phyloP scores from a whole-genome alignment of 2,113 vertebrate species.

The Oncorhynchus nerka region DNA sequence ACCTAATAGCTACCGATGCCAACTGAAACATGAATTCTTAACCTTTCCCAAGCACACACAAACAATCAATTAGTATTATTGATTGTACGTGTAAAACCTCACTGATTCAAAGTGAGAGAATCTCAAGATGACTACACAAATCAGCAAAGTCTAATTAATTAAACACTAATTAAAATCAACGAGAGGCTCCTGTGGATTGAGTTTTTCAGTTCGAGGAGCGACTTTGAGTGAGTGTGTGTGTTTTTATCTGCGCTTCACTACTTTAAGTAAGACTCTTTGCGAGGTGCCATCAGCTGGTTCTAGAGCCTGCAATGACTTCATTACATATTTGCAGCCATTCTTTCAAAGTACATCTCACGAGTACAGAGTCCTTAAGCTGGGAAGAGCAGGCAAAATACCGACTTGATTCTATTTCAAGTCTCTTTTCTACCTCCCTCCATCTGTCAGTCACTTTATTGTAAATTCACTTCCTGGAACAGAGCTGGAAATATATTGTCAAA shows the following conservation, averaged over 20 bases:
- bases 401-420: constrained; percentile 40
- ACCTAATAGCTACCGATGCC: neutral
- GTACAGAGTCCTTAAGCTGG: constrained; percentile 29
- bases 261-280: constrained; percentile 24
- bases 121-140: constrained; percentile 27
- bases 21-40: neutral
- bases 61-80: neutral
- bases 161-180: constrained; percentile 42
- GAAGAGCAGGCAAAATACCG: constrained; percentile 21
- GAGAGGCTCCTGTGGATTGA: neutral
- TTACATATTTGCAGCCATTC: constrained; percentile 50
- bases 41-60: neutral
- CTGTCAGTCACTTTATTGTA: constrained; percentile 15
- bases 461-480: constrained; percentile 6
- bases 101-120: constrained; percentile 4
- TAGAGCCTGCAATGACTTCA: constrained; percentile 54
- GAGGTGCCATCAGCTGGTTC: constrained; percentile 40
- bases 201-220: neutral
- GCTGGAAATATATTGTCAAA: constrained; percentile 2
- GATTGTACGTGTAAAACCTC: neutral
- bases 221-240: neutral
- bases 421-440: constrained; percentile 18
- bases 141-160: constrained; percentile 42
- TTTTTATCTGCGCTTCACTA: neutral
- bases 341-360: constrained; percentile 34